Conservation (phyloP, 2,797 vertebrate species). For the Rhinogobio ventralis region DNA sequence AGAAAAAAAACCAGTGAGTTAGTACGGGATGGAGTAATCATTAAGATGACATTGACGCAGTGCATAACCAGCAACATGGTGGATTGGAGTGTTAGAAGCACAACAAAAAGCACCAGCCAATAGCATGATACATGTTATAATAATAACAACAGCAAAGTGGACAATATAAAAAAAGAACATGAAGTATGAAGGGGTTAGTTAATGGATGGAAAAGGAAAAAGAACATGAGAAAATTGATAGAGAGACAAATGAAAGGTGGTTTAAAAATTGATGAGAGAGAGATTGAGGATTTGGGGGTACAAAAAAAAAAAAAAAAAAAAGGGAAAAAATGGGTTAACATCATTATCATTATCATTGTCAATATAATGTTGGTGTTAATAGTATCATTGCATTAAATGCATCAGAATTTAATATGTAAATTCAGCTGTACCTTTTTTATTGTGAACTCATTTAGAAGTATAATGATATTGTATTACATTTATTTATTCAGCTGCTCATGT, state of each 20-base stretch:
- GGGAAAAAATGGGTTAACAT: slow-evolving; percentile 15
- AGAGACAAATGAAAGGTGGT: background rate
- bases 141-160: background rate
- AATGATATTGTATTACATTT: background rate
- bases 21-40: background rate
- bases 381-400: slow-evolving; percentile 2
- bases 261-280: background rate
- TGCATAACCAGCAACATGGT: slow-evolving; percentile 25
- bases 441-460: background rate
- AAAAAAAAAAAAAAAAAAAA: slow-evolving; percentile 30
- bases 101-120: background rate
- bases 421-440: background rate
- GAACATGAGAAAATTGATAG: background rate
- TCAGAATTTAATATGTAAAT: background rate
- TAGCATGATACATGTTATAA: background rate
- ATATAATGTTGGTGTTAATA: background rate
- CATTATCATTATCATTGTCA: background rate
- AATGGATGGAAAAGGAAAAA: background rate
- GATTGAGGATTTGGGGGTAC: slow-evolving; percentile 36
- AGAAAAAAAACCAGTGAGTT: slow-evolving; percentile 1
- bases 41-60: slow-evolving; percentile 10
- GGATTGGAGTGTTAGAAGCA: background rate
- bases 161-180: background rate
- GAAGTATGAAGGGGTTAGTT: slow-evolving; percentile 25
- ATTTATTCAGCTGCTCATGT: background rate